Evolutionary conservation across 1,140 invertebrate genomes (phyloP).

Genomic region (Drosophila obscura): DNA sequence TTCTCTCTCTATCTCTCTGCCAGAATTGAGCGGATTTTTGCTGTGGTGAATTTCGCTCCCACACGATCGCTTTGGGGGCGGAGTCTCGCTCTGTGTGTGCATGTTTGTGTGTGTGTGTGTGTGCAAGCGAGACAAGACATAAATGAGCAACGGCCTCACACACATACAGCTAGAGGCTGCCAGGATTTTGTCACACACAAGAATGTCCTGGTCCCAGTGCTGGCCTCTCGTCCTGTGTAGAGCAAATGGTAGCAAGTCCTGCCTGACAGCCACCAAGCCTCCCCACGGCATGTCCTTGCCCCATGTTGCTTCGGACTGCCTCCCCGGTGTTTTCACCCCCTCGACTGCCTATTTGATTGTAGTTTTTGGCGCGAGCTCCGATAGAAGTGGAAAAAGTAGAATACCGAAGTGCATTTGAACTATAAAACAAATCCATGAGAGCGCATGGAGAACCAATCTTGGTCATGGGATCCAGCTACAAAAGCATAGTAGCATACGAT

Average conservation of each 20-base stretch:
- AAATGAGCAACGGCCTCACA: background rate
- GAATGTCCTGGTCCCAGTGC: too few relatives aligned
- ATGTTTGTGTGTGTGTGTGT: conserved; percentile 16
- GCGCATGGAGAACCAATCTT: too few relatives aligned
- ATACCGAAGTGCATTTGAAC: background rate
- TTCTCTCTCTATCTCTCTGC: too few relatives aligned
- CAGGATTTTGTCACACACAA: conserved; percentile 16
- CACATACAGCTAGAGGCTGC: background rate
- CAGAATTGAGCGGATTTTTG: conserved; percentile 22
- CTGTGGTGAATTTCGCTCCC: conserved; percentile 47
- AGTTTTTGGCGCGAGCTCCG: conserved; percentile 65
- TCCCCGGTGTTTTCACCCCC: conserved; percentile 6
- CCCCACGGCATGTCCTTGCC: conserved; percentile 10
- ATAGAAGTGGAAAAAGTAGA: conserved; percentile 6
- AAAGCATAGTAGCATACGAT: too few relatives aligned
- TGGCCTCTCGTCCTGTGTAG: background rate
- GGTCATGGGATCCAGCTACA: too few relatives aligned
- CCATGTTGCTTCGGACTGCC: conserved; percentile 10
- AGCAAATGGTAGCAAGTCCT: conserved; percentile 11
- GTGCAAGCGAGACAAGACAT: conserved; percentile 46
- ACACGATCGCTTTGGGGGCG: conserved; percentile 75
- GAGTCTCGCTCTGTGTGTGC: conserved; percentile 26
- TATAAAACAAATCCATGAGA: too few relatives aligned
- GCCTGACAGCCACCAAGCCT: background rate
- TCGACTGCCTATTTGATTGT: conserved; percentile 13